Base-by-base conservation (phyloP, 1,140 invertebrate species). In the Drosophila pseudoananassae region DNA sequence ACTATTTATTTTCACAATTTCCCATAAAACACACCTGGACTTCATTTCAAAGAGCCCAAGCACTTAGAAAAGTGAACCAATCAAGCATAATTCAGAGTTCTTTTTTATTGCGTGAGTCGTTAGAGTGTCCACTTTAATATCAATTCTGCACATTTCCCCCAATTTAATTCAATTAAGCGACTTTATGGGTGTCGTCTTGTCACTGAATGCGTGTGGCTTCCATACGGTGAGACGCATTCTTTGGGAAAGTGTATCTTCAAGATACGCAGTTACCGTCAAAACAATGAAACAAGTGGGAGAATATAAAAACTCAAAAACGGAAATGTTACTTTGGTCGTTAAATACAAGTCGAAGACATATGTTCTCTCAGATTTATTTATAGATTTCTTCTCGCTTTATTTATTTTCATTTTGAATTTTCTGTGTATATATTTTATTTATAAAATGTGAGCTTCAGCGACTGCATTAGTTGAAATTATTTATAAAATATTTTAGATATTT, bases 81-180 rank as follows among this genome's bases (percentile, higher is more conserved):
- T 66, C 45, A 75, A 64, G 69, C 56, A 68, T 68, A 66, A 74
- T 78, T 66, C 68, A 50, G 71, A 64, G 65, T 51, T 75, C 56
- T 78, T 58, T 70, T 66, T 77, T 60, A 78, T 75, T 71, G 63
- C 76, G 58, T 60, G 55, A 33, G 50, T 43, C 65, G 57, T 50
- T 60, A 46, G 51, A 55, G 53, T 56, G 60, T 27, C 49, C 74
- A 87, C 65, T 85, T 78, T 56, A 66, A 75, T 58, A 66, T 82
- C 82, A 87, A 87, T 87, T 68, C 54, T 46, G 57, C 50, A 85
- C 77, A 78, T 76, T 87, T 87, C 38, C 61, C 57, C 70, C 82
- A 87, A 87, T 87, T 87, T 87, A 87, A 87, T 82, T 87, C 82
- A 87, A 87, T 87, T 87, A 87, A 82, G 78, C 58, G 60, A 49